Percentiles rank a stretch among this genome's conserved stretches.
Conservation (phyloP, 37 sponge, comb jelly and placozoan species). For the Cladorhizidae sp. region DNA sequence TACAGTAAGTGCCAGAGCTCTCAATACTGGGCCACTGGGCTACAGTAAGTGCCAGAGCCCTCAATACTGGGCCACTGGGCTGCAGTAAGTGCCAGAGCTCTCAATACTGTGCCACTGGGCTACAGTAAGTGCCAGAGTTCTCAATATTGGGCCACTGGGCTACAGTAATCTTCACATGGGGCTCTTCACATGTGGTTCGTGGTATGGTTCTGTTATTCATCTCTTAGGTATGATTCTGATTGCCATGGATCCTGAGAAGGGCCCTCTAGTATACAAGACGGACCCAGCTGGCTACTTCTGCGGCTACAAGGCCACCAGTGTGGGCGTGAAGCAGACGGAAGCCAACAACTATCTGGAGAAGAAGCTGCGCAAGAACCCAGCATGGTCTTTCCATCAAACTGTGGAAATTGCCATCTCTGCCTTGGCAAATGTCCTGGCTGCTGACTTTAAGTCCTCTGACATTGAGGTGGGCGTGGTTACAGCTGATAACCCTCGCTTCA, state of each 20-base stretch:
- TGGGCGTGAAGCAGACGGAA: constrained; percentile 95
- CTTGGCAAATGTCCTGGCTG: constrained; percentile 81
- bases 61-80: too few relatives aligned
- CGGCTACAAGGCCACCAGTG: constrained; percentile 96
- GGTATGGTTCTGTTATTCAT: too few relatives aligned
- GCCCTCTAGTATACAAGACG: constrained; percentile 92
- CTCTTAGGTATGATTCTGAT: constrained; percentile 87
- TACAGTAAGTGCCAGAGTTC: too few relatives aligned
- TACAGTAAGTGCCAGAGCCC: too few relatives aligned
- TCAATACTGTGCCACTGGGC: too few relatives aligned
- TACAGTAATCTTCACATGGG: too few relatives aligned
- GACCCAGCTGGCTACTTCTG: constrained; percentile 99
- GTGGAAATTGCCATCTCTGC: constrained; percentile 84
- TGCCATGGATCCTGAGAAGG: constrained; percentile 77
- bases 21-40: too few relatives aligned
- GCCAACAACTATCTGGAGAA: constrained; percentile 98
- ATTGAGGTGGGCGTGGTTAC: constrained; percentile 96
- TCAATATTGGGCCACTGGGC: too few relatives aligned
- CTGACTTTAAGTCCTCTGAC: constrained; percentile 94
- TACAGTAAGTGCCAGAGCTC: background rate
- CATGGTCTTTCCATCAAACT: constrained; percentile 65
- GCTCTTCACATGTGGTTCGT: too few relatives aligned
- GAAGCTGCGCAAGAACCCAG: constrained; percentile 94
- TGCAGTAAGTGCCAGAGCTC: too few relatives aligned
- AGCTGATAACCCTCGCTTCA: constrained; percentile 76